These are phyloP conservation scores for Dolomedes plantarius DNA, from an alignment of 2,888 invertebrate species.

Conservation along the genomic window DNA sequence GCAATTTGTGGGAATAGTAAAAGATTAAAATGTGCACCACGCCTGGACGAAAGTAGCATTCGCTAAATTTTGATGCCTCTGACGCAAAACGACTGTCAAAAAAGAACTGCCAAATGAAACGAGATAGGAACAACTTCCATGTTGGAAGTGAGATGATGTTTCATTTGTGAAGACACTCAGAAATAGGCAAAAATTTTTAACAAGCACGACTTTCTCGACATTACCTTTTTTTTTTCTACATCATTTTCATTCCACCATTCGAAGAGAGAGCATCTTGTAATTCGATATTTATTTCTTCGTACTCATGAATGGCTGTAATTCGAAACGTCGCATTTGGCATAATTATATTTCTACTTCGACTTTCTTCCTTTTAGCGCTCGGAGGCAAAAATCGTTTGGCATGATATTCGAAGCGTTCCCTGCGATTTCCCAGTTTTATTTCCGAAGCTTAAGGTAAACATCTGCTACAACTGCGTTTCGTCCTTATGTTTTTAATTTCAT, in stretches of 20 bases:
- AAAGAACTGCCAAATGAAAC: too few species aligned
- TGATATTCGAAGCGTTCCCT: conserved; percentile 50
- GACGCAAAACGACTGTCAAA: too few species aligned
- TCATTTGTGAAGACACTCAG: conserved; percentile 51
- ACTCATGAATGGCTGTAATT: conserved; percentile 60
- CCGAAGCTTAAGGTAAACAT: conserved; percentile 13
- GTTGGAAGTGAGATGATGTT: conserved; percentile 1
- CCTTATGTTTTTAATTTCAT: conserved; percentile 27
- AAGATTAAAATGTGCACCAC: too few species aligned
- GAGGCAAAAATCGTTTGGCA: conserved; percentile 65
- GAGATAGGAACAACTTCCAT: too few species aligned
- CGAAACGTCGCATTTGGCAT: conserved; percentile 64
- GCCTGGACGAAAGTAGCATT: too few species aligned
- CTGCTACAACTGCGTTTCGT: background rate
- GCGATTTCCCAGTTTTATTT: conserved; percentile 50
- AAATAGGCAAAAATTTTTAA: conserved; percentile 58
- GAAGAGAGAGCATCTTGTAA: conserved; percentile 37
- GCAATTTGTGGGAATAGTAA: too few species aligned
- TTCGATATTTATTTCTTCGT: conserved; percentile 62
- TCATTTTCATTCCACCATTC: background rate
- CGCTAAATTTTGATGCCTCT: too few species aligned
- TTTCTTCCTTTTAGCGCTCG: conserved; percentile 31
- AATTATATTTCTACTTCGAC: conserved; percentile 68
- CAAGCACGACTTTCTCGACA: conserved; percentile 57
- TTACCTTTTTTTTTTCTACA: background rate